phyloP scores from a whole-genome alignment of 2,113 vertebrate genomes.

The Perca schrenkii region DNA sequence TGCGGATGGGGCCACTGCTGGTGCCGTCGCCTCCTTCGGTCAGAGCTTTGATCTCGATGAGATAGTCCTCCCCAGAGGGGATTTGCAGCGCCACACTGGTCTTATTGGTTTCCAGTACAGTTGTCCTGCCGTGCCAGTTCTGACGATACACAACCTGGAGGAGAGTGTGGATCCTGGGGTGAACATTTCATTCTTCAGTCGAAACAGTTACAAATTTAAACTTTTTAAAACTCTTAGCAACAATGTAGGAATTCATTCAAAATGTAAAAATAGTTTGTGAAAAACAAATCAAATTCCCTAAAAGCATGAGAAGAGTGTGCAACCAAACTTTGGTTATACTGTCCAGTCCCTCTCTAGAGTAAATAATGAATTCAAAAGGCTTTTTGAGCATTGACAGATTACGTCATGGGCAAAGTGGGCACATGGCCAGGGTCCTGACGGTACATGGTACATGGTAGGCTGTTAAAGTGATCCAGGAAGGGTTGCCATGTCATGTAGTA shows the following conservation, averaged over 20 bases:
- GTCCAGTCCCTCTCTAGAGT: not conserved
- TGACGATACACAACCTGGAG: conserved; percentile 89
- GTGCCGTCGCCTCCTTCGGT: conserved; percentile 91
- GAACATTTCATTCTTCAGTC: not conserved
- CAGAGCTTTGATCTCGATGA: conserved; percentile 90
- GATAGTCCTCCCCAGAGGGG: conserved; percentile 89
- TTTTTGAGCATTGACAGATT: not conserved
- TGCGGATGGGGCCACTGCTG: conserved; percentile 91
- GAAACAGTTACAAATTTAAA: not conserved
- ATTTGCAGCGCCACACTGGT: conserved; percentile 90
- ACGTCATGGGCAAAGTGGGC: too few relatives aligned
- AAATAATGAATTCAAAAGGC: conserved; percentile 24
- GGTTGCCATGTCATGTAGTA: too few relatives aligned
- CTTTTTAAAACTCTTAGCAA: not conserved
- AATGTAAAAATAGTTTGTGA: not conserved
- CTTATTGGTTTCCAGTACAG: conserved; percentile 90
- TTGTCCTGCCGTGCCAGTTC: conserved; percentile 86
- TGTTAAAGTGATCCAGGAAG: too few relatives aligned
- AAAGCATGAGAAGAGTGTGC: not conserved
- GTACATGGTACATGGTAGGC: too few relatives aligned
- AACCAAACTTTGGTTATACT: not conserved
- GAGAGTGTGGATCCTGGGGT: not conserved
- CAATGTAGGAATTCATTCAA: not conserved
- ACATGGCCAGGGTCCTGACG: too few relatives aligned
- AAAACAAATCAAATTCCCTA: not conserved